Base-by-base conservation (phyloP, 1,140 invertebrate genomes). In the Arctopsyche grandis region DNA sequence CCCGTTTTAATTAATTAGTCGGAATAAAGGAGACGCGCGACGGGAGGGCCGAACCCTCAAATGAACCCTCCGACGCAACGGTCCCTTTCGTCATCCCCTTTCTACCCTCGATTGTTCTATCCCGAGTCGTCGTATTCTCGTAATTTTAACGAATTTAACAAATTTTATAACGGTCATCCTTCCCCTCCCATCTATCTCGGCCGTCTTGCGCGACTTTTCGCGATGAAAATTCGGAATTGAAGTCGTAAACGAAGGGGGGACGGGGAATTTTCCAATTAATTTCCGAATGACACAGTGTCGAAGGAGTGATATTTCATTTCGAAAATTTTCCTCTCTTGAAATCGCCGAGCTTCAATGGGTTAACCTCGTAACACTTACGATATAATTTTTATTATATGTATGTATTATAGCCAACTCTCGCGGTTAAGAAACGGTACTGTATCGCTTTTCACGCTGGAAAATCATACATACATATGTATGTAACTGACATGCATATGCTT, bases 1-100 rank as follows among this genome's bases (percentile, higher is more conserved):
- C 74, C 24, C 19, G 48, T 73, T 80, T 77, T 77, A 78, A 79
- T 79, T 80, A 80, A 80, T 80, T 80, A 76, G 0, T 60, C 38
- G 16, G 79, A 80, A 71, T 56, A 75, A 77, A 22, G 74, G 69
- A 29, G 75, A 48, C 29, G 29, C 29, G 46, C 44, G 69, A 10
- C 24, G 69, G 66, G 58, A 29, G 69, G 56, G 73, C 73, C 60
- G 16, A 71, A 44, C 73, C 75, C 26, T 58, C 69, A 38, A 29
- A 38, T 38, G 29, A 38, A 38, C 29, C 29, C 29, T 38, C 29
- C 69, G 24, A 66, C 69, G 29, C 69, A 9, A 66, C 69, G 29
- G 7, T 38, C 7, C 29, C 29, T 38, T 38, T 38, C 7, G 3
- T 38, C 29, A 4, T 7, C 29, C 29, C 29, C 29, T 38, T 38